A percentile compares a stretch with the other conserved stretches of the same genome.
Conservation (phyloP, 2,797 vertebrate genomes). For the Sandelia bainsii region DNA sequence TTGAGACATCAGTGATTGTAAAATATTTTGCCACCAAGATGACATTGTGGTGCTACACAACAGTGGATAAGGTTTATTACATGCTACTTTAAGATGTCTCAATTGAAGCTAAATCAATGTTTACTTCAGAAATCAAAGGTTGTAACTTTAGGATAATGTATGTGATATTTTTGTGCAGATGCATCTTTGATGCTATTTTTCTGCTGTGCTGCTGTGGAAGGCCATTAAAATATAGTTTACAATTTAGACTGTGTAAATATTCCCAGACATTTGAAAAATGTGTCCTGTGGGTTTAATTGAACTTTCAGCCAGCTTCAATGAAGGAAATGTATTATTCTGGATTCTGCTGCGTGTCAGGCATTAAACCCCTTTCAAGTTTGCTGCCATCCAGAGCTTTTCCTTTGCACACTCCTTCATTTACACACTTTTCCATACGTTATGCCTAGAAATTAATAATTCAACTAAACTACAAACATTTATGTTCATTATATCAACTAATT, state of each 20-base stretch:
- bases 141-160: constrained; percentile 25
- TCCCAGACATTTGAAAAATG: constrained; percentile 70
- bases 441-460: constrained; percentile 58
- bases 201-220: constrained; percentile 37
- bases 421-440: constrained; percentile 33
- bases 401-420: constrained; percentile 34
- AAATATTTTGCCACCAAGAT: constrained; percentile 28
- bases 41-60: not conserved
- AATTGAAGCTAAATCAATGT: not conserved
- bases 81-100: not conserved
- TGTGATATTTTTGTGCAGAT: constrained; percentile 20
- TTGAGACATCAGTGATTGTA: constrained; percentile 12
- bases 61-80: constrained; percentile 7
- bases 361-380: constrained; percentile 55
- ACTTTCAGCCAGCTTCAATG: constrained; percentile 63
- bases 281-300: constrained; percentile 69
- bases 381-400: constrained; percentile 41
- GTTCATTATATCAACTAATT: constrained; percentile 61
- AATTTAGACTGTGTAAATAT: constrained; percentile 74
- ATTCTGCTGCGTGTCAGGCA: constrained; percentile 56
- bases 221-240: constrained; percentile 72
- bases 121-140: constrained; percentile 13
- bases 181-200: constrained; percentile 43
- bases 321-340: constrained; percentile 62
- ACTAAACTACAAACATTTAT: constrained; percentile 22